Percentiles rank a stretch among this genome's conserved stretches.
Conservation (phyloP, 1,140 invertebrate genomes). For the Periplaneta americana region DNA sequence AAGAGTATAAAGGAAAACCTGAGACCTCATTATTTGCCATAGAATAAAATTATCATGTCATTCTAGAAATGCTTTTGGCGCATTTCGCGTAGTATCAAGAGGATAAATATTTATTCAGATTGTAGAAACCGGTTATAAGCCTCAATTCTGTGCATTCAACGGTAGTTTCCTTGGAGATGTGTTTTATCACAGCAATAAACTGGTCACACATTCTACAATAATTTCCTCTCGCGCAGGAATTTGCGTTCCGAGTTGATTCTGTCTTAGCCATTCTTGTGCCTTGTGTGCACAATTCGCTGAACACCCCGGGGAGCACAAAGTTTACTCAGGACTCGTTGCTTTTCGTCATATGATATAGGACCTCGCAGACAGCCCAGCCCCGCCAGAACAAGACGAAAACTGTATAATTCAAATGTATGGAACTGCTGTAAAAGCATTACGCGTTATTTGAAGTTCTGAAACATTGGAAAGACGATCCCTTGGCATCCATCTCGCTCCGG, state of each 20-base stretch:
- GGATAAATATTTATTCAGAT: too few species aligned
- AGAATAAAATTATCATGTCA: too few species aligned
- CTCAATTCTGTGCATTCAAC: too few species aligned
- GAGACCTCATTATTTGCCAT: too few species aligned
- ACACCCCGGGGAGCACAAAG: not conserved
- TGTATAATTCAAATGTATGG: not conserved
- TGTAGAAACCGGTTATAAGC: too few species aligned
- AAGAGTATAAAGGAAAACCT: too few species aligned
- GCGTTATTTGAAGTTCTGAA: not conserved
- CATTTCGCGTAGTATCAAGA: too few species aligned
- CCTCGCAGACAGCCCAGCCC: not conserved
- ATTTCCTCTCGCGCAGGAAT: not conserved
- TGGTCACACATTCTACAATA: not conserved
- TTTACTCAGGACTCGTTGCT: not conserved
- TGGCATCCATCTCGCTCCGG: not conserved
- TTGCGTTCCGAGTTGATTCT: not conserved
- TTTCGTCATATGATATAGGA: not conserved
- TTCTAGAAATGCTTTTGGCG: too few species aligned
- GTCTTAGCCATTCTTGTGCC: not conserved
- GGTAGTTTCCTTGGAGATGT: too few species aligned
- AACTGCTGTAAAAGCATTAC: too few species aligned
- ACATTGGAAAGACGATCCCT: not conserved
- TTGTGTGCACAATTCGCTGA: not conserved
- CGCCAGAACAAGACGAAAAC: not conserved
- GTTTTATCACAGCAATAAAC: too few species aligned